These are phyloP conservation scores for Anodontia alba DNA, from an alignment of 2,888 invertebrate species.

Conservation along the genomic window DNA sequence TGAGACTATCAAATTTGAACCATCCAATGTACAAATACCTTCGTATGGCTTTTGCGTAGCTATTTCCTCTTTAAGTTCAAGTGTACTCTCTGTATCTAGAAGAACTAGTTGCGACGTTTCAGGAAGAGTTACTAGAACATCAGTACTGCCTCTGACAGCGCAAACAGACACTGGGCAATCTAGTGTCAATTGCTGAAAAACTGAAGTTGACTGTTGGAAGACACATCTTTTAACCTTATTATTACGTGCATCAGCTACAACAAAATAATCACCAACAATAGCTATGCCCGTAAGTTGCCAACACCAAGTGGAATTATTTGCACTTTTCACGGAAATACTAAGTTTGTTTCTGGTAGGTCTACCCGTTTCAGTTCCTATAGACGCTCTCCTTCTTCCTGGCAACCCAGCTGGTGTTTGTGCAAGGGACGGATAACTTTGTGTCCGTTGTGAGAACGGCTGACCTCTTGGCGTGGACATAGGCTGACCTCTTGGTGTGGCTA, in stretches of 20 bases:
- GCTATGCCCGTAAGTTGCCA: slow-evolving; percentile 70
- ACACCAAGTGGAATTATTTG: slow-evolving; percentile 41
- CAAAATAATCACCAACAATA: slow-evolving; percentile 51
- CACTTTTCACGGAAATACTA: slow-evolving; percentile 58
- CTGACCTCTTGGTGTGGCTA: slow-evolving; percentile 3
- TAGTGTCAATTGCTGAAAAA: slow-evolving; percentile 41
- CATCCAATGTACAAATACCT: slow-evolving; percentile 60
- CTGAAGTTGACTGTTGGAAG: slow-evolving; percentile 24
- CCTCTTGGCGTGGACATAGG: not conserved
- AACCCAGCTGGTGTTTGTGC: slow-evolving; percentile 6
- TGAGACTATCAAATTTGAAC: slow-evolving; percentile 58
- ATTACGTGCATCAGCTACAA: slow-evolving; percentile 64
- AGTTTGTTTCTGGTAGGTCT: slow-evolving; percentile 29
- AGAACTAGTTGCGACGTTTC: slow-evolving; percentile 60
- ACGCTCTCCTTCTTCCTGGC: not conserved
- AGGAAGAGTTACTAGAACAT: slow-evolving; percentile 65
- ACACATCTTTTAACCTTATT: slow-evolving; percentile 54
- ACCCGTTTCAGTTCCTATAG: not conserved
- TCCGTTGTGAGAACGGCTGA: not conserved
- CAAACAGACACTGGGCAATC: slow-evolving; percentile 63
- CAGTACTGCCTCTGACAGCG: slow-evolving; percentile 36
- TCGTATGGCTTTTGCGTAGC: slow-evolving; percentile 66
- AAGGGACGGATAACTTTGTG: not conserved
- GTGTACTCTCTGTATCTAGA: slow-evolving; percentile 43
- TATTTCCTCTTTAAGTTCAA: slow-evolving; percentile 53